Conservation (phyloP, 2,113 vertebrate species). For the Paradoxurus hermaphroditus region DNA sequence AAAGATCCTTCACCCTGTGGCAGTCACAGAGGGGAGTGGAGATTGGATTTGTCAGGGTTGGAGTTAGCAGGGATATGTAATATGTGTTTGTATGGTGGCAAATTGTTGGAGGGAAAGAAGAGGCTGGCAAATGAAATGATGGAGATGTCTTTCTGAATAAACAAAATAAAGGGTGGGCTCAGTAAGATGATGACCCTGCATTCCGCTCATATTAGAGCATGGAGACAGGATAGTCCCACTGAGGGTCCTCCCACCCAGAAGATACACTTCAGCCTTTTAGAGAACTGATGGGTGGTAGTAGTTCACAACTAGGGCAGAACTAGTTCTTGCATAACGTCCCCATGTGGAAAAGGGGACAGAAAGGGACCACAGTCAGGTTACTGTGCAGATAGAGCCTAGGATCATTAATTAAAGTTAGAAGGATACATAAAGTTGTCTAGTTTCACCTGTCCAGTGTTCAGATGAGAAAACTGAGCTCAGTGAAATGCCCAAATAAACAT, state of each 20-base stretch:
- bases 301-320: not conserved
- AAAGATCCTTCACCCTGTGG: not conserved
- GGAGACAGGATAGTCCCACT: not conserved
- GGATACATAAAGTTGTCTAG: not conserved
- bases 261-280: not conserved
- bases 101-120: not conserved
- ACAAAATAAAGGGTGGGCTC: not conserved
- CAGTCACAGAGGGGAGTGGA: not conserved
- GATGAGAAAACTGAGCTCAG: not conserved
- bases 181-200: not conserved
- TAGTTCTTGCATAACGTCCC: not conserved
- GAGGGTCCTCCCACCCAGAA: not conserved
- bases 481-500: not conserved
- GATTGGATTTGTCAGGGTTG: not conserved
- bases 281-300: not conserved
- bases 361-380: not conserved
- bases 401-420: not conserved
- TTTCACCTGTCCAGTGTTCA: not conserved
- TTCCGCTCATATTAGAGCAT: not conserved
- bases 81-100: not conserved
- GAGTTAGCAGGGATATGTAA: not conserved
- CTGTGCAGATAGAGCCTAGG: not conserved
- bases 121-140: not conserved
- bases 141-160: not conserved
- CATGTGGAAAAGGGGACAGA: not conserved